Base-by-base conservation (phyloP, 2,113 vertebrate species). In the Gambusia affinis region DNA sequence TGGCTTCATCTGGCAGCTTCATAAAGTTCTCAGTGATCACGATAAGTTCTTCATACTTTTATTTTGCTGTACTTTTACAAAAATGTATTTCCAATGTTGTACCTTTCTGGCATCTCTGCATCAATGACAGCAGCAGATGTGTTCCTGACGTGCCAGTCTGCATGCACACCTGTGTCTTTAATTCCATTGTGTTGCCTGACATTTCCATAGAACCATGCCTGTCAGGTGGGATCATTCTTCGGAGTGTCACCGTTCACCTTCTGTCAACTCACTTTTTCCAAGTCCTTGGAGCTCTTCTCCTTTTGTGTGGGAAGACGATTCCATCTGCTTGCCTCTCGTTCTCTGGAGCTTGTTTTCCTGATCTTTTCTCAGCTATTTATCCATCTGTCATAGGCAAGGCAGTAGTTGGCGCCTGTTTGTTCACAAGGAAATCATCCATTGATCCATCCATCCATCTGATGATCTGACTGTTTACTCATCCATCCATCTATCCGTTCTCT, bases 1-100 rank as follows among this genome's bases (percentile, higher is more conserved):
- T 70, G 76, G 72, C 86, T 91, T 75, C 88, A 90, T 88, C 84
- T 87, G 87, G 83, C 76, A 85, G 84, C 61, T 87, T 85, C 61
- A 54, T 83, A 83, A 64, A 64, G 44, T 71, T 63, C 35, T 29
- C 12, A 4, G 57, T 64, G 79, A 35, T 78, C 77, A 83, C 39
- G 60, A 42, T 62, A 39, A 47, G 4, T 12, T 33, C 31, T 11
- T 57, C 3, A 0, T 29, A 54, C 28, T 64, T 54, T 72, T 60
- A 5, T 17, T 71, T 61, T 17, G 5, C 44, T 69, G 35, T 61
- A 39, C 70, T 76, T 68, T 60, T 42, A 79, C 42, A 37, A 60
- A 44, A 76, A 75, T 70, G 30, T 15, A 70, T 79, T 47, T 10
- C 28, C 27, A 70, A 73, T 69, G 78, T 62, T 65, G 19, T 29